Conservation (phyloP, 2,797 vertebrate species). For the Darevskia nairensis region DNA sequence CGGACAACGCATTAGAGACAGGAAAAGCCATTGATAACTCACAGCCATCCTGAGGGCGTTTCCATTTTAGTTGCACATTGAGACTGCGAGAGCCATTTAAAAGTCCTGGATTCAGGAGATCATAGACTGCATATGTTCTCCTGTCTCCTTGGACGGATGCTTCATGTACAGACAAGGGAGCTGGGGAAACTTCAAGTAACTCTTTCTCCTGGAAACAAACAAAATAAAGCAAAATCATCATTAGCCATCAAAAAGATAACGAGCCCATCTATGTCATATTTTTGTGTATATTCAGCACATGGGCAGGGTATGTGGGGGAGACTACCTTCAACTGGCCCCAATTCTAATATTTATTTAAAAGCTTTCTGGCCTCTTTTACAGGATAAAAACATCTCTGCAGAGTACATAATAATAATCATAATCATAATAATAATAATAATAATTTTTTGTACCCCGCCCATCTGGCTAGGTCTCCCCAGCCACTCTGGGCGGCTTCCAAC, state of each 20-base stretch:
- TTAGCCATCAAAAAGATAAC: background rate
- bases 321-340: background rate
- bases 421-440: too few relatives aligned
- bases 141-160: constrained; percentile 88
- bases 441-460: too few relatives aligned
- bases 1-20: background rate
- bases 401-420: too few relatives aligned
- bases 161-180: constrained; percentile 81
- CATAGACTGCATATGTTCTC: constrained; percentile 90
- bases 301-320: background rate
- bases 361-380: background rate
- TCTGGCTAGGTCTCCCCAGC: too few relatives aligned
- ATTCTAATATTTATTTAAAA: background rate
- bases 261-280: too few relatives aligned
- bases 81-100: constrained; percentile 89
- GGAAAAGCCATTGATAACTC: constrained; percentile 50
- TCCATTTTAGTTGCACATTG: constrained; percentile 93
- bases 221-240: background rate
- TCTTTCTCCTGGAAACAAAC: constrained; percentile 82
- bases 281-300: too few relatives aligned
- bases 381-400: background rate
- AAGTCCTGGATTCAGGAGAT: constrained; percentile 84
- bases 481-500: too few relatives aligned
- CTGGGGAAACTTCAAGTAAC: constrained; percentile 87
- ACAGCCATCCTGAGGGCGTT: constrained; percentile 83